Percentiles rank a stretch among this genome's conserved stretches.
These are phyloP conservation scores for Amphilophus citrinellus DNA, from an alignment of 2,113 vertebrate species.

Conservation along the genomic window DNA sequence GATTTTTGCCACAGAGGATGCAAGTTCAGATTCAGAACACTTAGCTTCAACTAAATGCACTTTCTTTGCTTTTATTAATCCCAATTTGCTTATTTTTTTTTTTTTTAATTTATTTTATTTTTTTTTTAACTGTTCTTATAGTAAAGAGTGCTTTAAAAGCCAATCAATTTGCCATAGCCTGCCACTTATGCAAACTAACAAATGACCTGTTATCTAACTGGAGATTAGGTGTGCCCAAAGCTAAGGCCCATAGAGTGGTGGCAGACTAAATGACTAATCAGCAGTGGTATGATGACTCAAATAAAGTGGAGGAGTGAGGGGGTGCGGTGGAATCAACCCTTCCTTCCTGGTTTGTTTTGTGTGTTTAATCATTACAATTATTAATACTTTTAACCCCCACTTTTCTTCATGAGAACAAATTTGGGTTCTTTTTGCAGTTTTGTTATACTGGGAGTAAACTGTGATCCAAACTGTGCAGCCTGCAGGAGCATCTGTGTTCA, in stretches of 20 bases:
- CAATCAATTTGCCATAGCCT: conserved; percentile 26
- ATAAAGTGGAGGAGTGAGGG: not conserved
- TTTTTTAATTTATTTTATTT: not conserved
- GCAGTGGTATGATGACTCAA: conserved; percentile 67
- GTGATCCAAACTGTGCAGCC: conserved; percentile 10
- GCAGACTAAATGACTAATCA: conserved; percentile 61
- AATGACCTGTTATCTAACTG: conserved; percentile 54
- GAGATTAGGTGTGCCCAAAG: conserved; percentile 59
- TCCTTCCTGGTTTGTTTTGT: conserved; percentile 21
- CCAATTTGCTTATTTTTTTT: not conserved
- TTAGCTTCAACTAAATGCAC: not conserved
- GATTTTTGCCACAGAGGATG: not conserved
- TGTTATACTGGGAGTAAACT: not conserved
- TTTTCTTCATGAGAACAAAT: not conserved
- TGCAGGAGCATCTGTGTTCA: conserved; percentile 37
- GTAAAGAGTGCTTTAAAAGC: not conserved
- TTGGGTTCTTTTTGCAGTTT: not conserved
- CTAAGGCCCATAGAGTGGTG: conserved; percentile 45
- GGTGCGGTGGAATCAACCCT: conserved; percentile 14
- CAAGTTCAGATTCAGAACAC: not conserved
- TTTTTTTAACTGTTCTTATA: not conserved
- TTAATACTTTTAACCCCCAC: not conserved
- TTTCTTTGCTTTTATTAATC: not conserved
- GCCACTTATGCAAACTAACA: conserved; percentile 17
- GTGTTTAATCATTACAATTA: not conserved